Percentiles rank a stretch among this genome's conserved stretches.
phyloP scores from a whole-genome alignment of 2,888 invertebrate species.

The Sepioteuthis lessoniana region DNA sequence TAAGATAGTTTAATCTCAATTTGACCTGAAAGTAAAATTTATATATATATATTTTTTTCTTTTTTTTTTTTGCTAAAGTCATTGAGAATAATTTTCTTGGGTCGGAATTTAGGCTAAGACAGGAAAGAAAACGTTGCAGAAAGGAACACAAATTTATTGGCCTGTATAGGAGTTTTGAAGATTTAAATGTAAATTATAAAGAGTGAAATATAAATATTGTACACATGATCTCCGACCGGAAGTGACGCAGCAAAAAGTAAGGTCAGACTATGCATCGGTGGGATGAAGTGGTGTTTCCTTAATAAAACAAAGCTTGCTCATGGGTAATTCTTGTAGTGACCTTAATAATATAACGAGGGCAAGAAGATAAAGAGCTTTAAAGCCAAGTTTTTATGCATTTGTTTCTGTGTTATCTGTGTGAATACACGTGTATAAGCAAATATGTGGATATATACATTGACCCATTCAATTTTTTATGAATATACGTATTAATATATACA shows the following conservation, averaged over 20 bases:
- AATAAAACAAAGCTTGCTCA: neutral
- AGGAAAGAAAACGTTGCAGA: neutral
- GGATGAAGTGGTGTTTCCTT: neutral
- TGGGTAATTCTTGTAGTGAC: neutral
- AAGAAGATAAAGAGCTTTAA: neutral
- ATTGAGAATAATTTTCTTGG: too few species aligned
- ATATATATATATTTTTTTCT: too few species aligned
- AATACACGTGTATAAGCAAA: neutral
- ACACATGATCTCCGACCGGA: neutral
- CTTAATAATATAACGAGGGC: neutral
- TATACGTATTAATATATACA: too few species aligned
- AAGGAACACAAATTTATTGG: too few species aligned
- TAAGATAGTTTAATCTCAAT: too few species aligned
- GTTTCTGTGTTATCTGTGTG: neutral
- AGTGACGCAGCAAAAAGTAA: neutral
- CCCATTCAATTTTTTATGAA: neutral
- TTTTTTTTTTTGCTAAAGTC: too few species aligned
- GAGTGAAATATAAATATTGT: neutral
- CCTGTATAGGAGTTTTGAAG: too few species aligned
- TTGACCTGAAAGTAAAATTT: too few species aligned
- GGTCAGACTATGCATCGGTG: neutral
- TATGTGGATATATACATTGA: neutral
- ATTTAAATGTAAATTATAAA: too few species aligned
- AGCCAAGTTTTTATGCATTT: too few species aligned
- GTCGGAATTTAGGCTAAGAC: neutral